These are phyloP conservation scores for Paraplagusia blochii DNA, from an alignment of 2,113 vertebrate genomes.

Conservation along the genomic window DNA sequence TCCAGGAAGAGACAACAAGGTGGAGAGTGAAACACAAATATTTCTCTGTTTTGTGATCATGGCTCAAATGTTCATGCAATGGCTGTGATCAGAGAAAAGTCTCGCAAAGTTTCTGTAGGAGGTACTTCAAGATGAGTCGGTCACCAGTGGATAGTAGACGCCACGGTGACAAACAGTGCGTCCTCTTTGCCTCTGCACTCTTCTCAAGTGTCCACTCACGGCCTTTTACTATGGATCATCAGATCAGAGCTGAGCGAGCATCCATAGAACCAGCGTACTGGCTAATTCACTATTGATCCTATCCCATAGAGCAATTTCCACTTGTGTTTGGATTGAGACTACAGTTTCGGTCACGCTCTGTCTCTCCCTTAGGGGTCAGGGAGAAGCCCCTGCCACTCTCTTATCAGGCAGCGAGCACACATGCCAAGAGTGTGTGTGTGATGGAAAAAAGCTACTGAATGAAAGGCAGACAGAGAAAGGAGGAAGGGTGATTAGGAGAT, in stretches of 20 bases:
- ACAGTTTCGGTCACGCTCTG: constrained; percentile 69
- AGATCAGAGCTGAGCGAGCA: constrained; percentile 61
- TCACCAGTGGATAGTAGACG: constrained; percentile 9
- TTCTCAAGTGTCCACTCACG: constrained; percentile 44
- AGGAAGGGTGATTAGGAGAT: constrained; percentile 63
- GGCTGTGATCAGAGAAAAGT: background rate
- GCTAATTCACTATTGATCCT: constrained; percentile 82
- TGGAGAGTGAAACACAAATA: background rate
- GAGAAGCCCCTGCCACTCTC: constrained; percentile 63
- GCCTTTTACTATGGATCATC: constrained; percentile 67
- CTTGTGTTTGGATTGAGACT: constrained; percentile 73
- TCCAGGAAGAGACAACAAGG: constrained; percentile 11
- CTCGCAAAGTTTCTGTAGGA: constrained; percentile 10
- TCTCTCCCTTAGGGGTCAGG: constrained; percentile 59
- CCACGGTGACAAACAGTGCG: constrained; percentile 15
- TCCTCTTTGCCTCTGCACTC: constrained; percentile 28
- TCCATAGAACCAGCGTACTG: constrained; percentile 68
- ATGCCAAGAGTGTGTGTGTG: constrained; percentile 48
- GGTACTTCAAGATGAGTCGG: constrained; percentile 17
- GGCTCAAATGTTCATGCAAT: background rate
- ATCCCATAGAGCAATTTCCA: constrained; percentile 69
- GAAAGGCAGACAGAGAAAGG: constrained; percentile 42
- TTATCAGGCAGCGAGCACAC: constrained; percentile 63
- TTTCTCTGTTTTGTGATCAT: background rate
- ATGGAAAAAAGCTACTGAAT: constrained; percentile 43